Conservation (phyloP, 1,140 invertebrate species). For the fruit fly (Drosophila melanogaster) region Release_6_plus_ISO1_MT NT_033777.3:25616001-25616500, state of each 20-base stretch:
- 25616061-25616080: neutral
- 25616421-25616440: neutral
- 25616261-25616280: neutral
- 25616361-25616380: neutral
- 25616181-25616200: slow-evolving; percentile 1
- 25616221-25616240: too few species aligned
- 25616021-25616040: slow-evolving; percentile 2
- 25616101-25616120: neutral
- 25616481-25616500: slow-evolving; percentile 3
- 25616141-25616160: slow-evolving; percentile 14
- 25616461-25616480: slow-evolving; percentile 3
- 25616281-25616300: neutral
- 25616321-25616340: neutral
- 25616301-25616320: neutral
- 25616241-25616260: neutral
- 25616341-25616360: neutral
- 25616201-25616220: neutral
- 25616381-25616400: slow-evolving; percentile 1
- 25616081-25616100: neutral
- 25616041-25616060: slow-evolving; percentile 17
- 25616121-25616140: neutral
- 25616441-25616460: neutral
- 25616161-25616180: slow-evolving; percentile 11
- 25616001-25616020: slow-evolving; percentile 39
- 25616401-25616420: neutral